Base-by-base conservation (phyloP, 2,797 vertebrate species). In the Rachycentron canadum region DNA sequence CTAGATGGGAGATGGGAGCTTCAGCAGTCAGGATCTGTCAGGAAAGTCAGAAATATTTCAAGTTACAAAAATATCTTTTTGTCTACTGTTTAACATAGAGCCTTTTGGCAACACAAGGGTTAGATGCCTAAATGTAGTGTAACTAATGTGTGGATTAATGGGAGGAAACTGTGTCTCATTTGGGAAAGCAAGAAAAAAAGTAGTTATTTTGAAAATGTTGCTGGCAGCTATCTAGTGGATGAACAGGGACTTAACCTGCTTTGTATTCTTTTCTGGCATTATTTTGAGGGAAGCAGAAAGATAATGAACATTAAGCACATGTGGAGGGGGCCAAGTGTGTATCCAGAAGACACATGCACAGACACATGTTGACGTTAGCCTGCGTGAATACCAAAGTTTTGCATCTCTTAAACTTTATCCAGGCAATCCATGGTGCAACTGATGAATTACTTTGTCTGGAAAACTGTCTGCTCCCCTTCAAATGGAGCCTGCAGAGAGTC, bases 381-480 rank as follows among this genome's bases (percentile, higher is more conserved):
- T 52, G 21, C 67, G 59, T 76, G 21, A 69, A 68, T 50, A 43
- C 32, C 13, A 63, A 62, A 82, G 75, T 58, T 65, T 43, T 67
- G 32, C 52, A 67, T 72, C 26, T 47, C 60, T 43, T 71, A 49
- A 79, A 64, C 68, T 58, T 26, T 21, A 11, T 30, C 32, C 17
- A 28, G 30, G 38, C 28, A 77, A 23, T 41, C n/a, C 64, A 47
- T 68, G 55, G 28, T 47, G 25, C 13, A 60, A 13, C 41, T 19
- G 26, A 8, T 13, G 14, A 49, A 59, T 55, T 52, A 40, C 11
- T 14, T 43, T 59, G 7, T 66, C 34, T 57, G 53, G 21, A n/a
- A 61, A 12, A 38, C 21, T 34, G 43, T 70, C 58, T 56, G 49
- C 72, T 69, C n/a, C 25, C 45, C 34, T 41, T 50, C 23, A 7